Evolutionary conservation across 2,888 invertebrate species (phyloP), one percentile per base, ranked within the genome.

Genomic region (Xestia xanthographa): DNA sequence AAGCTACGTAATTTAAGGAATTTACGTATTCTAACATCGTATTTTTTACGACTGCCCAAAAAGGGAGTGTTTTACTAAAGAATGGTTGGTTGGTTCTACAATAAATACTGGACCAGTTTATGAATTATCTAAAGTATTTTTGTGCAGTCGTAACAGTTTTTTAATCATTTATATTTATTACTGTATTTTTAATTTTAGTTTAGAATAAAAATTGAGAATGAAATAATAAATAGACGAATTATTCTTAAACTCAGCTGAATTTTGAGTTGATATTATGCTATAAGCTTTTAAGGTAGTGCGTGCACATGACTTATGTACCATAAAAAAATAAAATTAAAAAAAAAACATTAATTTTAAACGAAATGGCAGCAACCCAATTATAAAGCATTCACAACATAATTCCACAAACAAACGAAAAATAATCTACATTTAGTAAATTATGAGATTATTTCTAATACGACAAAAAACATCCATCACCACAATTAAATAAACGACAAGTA

Each of bases 401-500:
- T 11, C 9, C 14, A 12, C 3, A 29, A 45, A 48, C 8, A 9
- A 50, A 56, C 17, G 29, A 58, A 38, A 26, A 45, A 26, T 56
- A 41, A 53, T 0, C n/a, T n/a, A 53, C 26, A 43, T 50, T 63
- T n/a, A 12, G 38, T 53, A 11, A 50, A 63, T 73, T 67, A 34
- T 63, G 65, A 50, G 4, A 29, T 48, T 29, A 70, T 70, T 60
- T 60, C 5, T 34, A 60, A 63, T 43, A 38, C 22, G 53, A 29
- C 26, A 56, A 65, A 60, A 80, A 63, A 74, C 41, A 78, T 84
- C 48, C 63, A 84, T 84, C 84, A 84, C 38, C 17, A 5, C n/a
- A 78, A 78, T 75, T 75, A 34, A 75, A 70, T 60, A 65, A 74
- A 65, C 56, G 38, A 62, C 43, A 48, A 62, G 29, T 45, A 70